These are phyloP conservation scores for Drosophila albomicans DNA, from an alignment of 1,140 invertebrate genomes.

Conservation along the genomic window DNA sequence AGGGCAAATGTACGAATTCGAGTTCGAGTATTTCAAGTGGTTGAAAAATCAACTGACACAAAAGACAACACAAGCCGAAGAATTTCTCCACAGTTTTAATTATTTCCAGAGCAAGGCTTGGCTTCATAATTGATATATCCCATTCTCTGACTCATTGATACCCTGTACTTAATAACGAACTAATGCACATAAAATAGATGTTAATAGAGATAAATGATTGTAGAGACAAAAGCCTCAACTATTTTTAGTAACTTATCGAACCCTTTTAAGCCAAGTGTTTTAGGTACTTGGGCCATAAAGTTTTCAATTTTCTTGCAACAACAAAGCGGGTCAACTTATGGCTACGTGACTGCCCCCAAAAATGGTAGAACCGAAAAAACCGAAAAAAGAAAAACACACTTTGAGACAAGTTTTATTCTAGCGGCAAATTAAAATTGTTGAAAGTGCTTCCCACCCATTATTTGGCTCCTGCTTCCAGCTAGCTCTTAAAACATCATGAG, in stretches of 20 bases:
- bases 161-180: not conserved
- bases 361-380: conserved; percentile 11
- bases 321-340: conserved; percentile 52
- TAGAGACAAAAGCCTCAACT: not conserved
- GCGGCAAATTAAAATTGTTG: conserved; percentile 68
- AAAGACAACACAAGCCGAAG: not conserved
- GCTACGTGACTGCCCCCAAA: conserved; percentile 60
- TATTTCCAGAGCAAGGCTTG: conserved; percentile 37
- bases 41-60: conserved; percentile 9
- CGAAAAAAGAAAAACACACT: conserved; percentile 30
- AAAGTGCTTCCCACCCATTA: conserved; percentile 14
- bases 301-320: conserved; percentile 64
- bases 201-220: not conserved
- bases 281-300: conserved; percentile 47
- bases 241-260: conserved; percentile 12
- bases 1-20: conserved; percentile 15
- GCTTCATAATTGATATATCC: not conserved
- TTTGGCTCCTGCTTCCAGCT: not conserved
- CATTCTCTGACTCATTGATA: not conserved
- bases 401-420: conserved; percentile 57
- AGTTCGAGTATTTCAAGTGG: conserved; percentile 11
- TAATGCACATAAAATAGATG: too few relatives aligned
- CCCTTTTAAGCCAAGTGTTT: conserved; percentile 17
- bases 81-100: conserved; percentile 54
- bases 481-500: conserved; percentile 32